Base-by-base conservation (phyloP, 2,888 invertebrate species). In the Melanchra persicariae region DNA sequence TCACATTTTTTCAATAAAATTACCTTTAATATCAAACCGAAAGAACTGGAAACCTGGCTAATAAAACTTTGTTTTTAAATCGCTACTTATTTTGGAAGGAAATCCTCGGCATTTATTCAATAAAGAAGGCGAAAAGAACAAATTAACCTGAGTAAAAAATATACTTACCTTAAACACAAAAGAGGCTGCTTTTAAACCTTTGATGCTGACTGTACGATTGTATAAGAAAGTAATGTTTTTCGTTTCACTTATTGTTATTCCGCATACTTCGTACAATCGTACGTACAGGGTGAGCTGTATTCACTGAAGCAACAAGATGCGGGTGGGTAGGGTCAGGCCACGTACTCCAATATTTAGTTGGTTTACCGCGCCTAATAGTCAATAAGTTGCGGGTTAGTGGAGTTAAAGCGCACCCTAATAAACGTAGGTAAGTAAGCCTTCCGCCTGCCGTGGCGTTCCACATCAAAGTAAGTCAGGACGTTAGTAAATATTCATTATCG, bases 271-370 rank as follows among this genome's bases (percentile, higher is more conserved):
- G 57, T 57, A n/a, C 26, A 51, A 61, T 43, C 12, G 57, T 57
- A n/a, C 26, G 49, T 43, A 24, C 52, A 37, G 49, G 6, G 12
- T 55, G 51, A 37, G 9, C 10, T 47, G n/a, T 63, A 52, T 62
- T 52, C 58, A 65, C 49, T 52, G 40, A 43, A 22, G 40, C 43
- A 54, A 49, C 47, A 49, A 64, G 49, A 55, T 40, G n/a, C n/a
- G 54, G 62, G 52, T 49, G 37, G 58, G n/a, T 24, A 45, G 51
- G 57, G 68, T 58, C 80, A 74, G 17, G 12, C 49, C 74, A 79
- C 45, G 80, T 58, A 65, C 49, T 69, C 49, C 45, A 62, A 65
- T 75, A 80, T 80, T 74, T 58, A 75, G 64, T 54, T 54, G 22
- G 61, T 65, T n/a, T 45, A 61, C 47, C 61, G 26, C 30, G 12